Base-by-base conservation (phyloP, 1,140 invertebrate genomes). In the Drosophila navojoa region DNA sequence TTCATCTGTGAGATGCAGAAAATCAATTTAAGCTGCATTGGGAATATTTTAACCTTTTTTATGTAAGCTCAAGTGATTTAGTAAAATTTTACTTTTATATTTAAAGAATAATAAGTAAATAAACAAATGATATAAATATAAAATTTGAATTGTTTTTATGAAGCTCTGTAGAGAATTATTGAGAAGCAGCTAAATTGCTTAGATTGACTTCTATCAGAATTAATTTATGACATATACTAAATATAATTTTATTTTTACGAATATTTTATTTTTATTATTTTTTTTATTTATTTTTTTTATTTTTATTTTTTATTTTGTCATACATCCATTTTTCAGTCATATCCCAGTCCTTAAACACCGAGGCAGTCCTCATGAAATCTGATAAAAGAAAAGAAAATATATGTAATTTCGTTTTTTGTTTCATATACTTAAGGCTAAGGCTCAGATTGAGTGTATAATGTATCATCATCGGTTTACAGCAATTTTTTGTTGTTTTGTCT, bases 301-400 rank as follows among this genome's bases (percentile, higher is more conserved):
- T 42, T 11, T 1, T 13, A 3, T 57, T 69, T 90, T 22, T 91
- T 73, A 63, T 90, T 22, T 91, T 73, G 67, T 91, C 90, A 58
- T 91, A 91, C 90, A 91, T 91, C 4, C 90, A 69, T 57, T 91
- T 91, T 54, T 91, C 84, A 35, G 90, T 1, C 19, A 22, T 22
- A 22, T 22, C 82, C 71, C 86, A 89, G 54, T 90, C 86, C 57
- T 91, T 27, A 27, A 27, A 27, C 25, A 27, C 25, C 2, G 4
- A 27, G 25, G 25, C 25, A n/a, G n/a, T n/a, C n/a, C n/a, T 29
- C 90, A 91, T 91, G 42, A 91, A 62, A 64, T 90, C 90, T 91
- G 90, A 0, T 79, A 81, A 49, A n/a, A 25, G 29, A 54, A 47
- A 45, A 71, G 0, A 50, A 58, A 71, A 25, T 64, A 45, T 63